Base-by-base conservation (phyloP, 30 jellyfish, hydroid and myxozoan genomes). In the Hydra vulgaris region DNA sequence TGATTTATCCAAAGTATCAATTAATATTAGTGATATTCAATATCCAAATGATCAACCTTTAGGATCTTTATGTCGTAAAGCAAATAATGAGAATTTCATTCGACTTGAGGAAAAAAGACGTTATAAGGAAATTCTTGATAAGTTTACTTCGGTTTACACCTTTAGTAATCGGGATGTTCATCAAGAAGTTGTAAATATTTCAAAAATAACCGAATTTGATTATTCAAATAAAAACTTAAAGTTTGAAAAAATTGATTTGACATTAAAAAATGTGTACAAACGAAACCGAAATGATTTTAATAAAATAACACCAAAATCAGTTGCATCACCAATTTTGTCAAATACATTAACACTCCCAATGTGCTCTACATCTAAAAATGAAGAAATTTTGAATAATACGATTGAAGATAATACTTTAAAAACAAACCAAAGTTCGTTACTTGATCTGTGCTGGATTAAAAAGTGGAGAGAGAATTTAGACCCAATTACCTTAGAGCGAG, bases 61-160 rank as follows among this genome's bases (percentile, higher is more conserved):
- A 26, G 85, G 74, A 18, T 73, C 15, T 0, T 23, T 73, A 27
- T 19, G 16, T 19, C 54, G 81, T 21, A 25, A 73, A 18, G 7
- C 52, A 53, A 53, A 40, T 55, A 54, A 53, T 18, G 18, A 24
- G 16, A 18, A 15, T 53, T 66, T 78, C 16, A 71, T 89, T 25
- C 89, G 96, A 23, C 73, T 89, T 21, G 96, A 83, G 53, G 96
- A 89, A 67, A 82, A 89, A 53, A 83, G 82, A 12, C 70, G 96
- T 77, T 89, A 89, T 80, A 68, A 80, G 72, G 78, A 84, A 68
- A 83, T 89, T 17, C 86, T 89, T 68, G 91, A 89, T 26, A 83
- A 83, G 73, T 89, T 79, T 79, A 84, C 96, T 26, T 27, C 83
- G 78, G 85, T 53, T 53, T 78, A 53, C 61, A 3, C 12, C 12